Evolutionary conservation across 2,113 vertebrate genomes (phyloP).

Genomic region (Atlantisia rogersi): DNA sequence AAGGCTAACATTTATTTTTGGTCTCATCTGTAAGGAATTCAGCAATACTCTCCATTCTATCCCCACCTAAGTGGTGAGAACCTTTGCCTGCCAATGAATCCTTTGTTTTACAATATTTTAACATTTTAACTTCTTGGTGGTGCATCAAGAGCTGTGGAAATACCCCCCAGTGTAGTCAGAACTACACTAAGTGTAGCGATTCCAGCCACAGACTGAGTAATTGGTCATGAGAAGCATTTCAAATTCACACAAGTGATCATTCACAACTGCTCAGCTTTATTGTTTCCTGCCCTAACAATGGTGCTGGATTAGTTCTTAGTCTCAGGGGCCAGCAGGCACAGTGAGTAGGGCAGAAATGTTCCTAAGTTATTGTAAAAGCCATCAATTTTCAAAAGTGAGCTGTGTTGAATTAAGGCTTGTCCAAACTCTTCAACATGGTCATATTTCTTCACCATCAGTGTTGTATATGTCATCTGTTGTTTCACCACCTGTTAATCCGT

Average conservation of each 20-base stretch:
- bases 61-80: not conserved
- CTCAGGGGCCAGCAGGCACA: not conserved
- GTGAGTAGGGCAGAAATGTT: not conserved
- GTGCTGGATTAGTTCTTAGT: not conserved
- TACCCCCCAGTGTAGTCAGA: not conserved
- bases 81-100: not conserved
- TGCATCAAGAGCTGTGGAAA: not conserved
- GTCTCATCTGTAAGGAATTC: not conserved
- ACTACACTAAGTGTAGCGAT: too few species aligned
- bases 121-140: not conserved
- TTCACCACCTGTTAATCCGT: constrained; percentile 48
- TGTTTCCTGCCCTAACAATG: not conserved
- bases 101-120: accelerated
- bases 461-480: constrained; percentile 11
- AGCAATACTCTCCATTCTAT: not conserved
- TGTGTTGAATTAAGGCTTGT: constrained; percentile 32
- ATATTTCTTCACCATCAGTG: not conserved
- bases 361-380: not conserved
- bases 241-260: not conserved
- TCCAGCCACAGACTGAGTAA: not conserved
- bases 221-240: not conserved
- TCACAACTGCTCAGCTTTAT: not conserved
- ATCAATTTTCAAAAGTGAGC: not conserved
- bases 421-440: constrained; percentile 16
- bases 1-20: constrained; percentile 21